Evolutionary conservation across 2,797 vertebrate species (phyloP), one percentile per base, ranked within the genome.

Genomic region (Spondyliosoma cantharus): DNA sequence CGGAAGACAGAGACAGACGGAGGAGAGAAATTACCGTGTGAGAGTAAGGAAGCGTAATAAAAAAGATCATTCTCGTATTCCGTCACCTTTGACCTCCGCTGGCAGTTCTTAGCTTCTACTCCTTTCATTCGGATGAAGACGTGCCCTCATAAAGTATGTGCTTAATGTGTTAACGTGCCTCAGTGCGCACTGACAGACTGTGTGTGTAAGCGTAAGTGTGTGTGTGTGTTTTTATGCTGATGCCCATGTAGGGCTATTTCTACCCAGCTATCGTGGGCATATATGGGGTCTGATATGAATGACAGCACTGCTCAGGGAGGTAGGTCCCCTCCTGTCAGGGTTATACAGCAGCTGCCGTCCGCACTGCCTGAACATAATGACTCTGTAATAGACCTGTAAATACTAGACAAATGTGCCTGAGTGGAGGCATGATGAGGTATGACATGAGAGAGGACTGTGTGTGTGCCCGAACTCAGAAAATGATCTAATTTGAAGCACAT

Each of bases 21-120:
- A 77, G 50, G 4, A 25, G 45, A 71, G 60, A 54, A 50, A 54
- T 50, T 73, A 50, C 37, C 70, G 45, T 78, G 71, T 65, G 57
- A 66, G 81, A 49, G 63, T 77, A 81, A 70, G 69, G 76, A 85
- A 88, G 87, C 82, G 42, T 78, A 48, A 86, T 49, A 69, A 78
- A 74, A 78, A 67, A 79, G 76, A 89, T 81, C 76, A 83, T 87
- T 79, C 77, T 89, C 84, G 89, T 90, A 85, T 85, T 76, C 68
- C 71, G 73, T 85, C 86, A 86, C 80, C 70, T 87, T 85, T 79
- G 61, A 58, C 74, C 48, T 60, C 53, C 52, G 8, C 3, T 20
- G 63, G 70, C 78, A 61, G 25, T 45, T 74, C 43, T 57, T 60
- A 52, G 60, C 75, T 45, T 61, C 60, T 63, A 1, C 66, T 76